Percentiles rank a stretch among this genome's conserved stretches.
These are phyloP conservation scores for Clarias fuscus DNA, from an alignment of 2,797 vertebrate species.

Conservation along the genomic window DNA sequence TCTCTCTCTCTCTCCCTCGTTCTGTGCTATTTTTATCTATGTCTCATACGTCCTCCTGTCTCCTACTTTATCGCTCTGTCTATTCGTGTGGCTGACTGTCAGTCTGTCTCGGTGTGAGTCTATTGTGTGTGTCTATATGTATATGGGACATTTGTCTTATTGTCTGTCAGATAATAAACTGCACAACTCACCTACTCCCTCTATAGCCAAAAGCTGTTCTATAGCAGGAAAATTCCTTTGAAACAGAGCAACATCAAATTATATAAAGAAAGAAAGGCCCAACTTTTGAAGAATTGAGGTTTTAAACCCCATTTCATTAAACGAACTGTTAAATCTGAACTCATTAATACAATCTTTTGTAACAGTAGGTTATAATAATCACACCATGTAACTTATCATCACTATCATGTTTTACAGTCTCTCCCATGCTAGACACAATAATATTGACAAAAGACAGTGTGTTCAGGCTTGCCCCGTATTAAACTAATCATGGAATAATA, in stretches of 20 bases:
- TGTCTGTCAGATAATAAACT: neutral
- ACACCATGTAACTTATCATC: neutral
- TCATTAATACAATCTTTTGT: neutral
- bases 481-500: slow-evolving; percentile 22
- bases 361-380: neutral
- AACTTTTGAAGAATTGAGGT: neutral
- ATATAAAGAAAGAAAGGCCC: neutral
- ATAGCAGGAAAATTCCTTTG: neutral
- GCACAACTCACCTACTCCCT: slow-evolving; percentile 29
- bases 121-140: neutral
- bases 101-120: neutral
- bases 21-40: neutral
- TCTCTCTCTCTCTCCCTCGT: no score
- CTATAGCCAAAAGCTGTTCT: slow-evolving; percentile 19
- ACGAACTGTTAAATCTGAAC: neutral
- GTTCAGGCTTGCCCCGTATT: slow-evolving; percentile 26
- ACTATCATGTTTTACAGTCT: no score
- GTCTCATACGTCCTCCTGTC: neutral
- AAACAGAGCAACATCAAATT: neutral
- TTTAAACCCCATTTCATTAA: neutral
- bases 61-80: neutral
- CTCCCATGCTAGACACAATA: neutral
- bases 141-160: neutral
- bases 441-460: neutral
- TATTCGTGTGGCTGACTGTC: neutral